These are phyloP conservation scores for Encarsia formosa DNA, from an alignment of 2,888 invertebrate species.

Conservation along the genomic window DNA sequence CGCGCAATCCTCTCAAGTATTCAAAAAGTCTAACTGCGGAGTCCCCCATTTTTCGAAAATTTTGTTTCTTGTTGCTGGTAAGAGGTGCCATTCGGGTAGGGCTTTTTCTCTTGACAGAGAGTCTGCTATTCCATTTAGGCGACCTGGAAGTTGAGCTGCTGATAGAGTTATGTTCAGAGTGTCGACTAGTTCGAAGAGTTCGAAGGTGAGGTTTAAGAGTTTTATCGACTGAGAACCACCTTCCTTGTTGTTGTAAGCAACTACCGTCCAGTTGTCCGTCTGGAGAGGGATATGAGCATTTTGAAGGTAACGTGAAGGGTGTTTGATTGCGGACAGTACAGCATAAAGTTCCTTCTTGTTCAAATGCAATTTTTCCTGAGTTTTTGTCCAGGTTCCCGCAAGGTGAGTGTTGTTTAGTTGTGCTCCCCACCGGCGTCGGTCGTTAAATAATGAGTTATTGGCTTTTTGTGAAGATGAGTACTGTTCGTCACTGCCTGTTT, in stretches of 20 bases:
- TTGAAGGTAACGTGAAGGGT: neutral
- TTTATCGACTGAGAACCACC: constrained; percentile 21
- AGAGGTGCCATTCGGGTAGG: constrained; percentile 26
- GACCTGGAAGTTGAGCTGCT: constrained; percentile 28
- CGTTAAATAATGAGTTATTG: constrained; percentile 11
- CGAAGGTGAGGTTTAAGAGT: constrained; percentile 15
- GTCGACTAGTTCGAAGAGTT: constrained; percentile 18
- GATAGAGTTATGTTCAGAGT: constrained; percentile 25
- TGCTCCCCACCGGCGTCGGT: constrained; percentile 23
- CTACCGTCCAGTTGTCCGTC: constrained; percentile 23
- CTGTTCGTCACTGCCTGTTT: constrained; percentile 3
- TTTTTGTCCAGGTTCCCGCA: constrained; percentile 10
- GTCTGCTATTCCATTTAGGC: too few relatives aligned
- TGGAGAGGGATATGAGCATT: constrained; percentile 20
- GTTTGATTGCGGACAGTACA: constrained; percentile 15
- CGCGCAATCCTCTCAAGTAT: too few relatives aligned
- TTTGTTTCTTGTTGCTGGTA: constrained; percentile 12
- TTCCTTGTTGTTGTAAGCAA: constrained; percentile 25
- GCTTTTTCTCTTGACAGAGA: constrained; percentile 28
- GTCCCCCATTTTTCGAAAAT: constrained; percentile 28
- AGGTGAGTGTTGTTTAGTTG: constrained; percentile 13
- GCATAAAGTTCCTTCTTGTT: constrained; percentile 26
- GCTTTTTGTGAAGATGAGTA: constrained; percentile 21
- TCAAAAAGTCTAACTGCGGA: constrained; percentile 28
- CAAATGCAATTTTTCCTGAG: constrained; percentile 19